These are phyloP conservation scores for Listronotus bonariensis DNA, from an alignment of 1,140 invertebrate species.

Conservation along the genomic window DNA sequence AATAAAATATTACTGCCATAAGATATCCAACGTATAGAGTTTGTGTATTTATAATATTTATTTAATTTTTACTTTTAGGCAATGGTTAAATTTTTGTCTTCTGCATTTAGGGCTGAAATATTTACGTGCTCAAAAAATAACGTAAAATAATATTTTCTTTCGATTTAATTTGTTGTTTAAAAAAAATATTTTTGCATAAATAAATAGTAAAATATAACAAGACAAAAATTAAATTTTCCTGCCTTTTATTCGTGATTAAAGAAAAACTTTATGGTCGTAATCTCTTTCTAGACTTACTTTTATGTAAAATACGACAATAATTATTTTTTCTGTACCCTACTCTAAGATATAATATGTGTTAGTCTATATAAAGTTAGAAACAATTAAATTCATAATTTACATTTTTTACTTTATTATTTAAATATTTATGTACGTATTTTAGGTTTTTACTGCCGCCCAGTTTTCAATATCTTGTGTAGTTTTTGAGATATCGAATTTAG, in stretches of 20 bases:
- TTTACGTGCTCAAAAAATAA: too few species aligned
- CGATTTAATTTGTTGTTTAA: too few species aligned
- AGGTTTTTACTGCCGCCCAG: constrained; percentile 11
- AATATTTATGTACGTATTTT: constrained; percentile 3
- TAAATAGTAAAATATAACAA: too few species aligned
- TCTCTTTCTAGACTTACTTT: constrained; percentile 3
- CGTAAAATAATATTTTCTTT: too few species aligned
- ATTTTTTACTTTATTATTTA: constrained; percentile 12
- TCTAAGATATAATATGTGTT: constrained; percentile 21
- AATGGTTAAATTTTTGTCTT: too few species aligned
- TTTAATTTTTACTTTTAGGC: too few species aligned
- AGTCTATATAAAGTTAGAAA: constrained; percentile 5
- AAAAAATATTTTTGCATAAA: too few species aligned
- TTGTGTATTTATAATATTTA: too few species aligned
- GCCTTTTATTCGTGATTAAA: neutral
- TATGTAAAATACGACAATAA: constrained; percentile 45
- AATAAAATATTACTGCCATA: constrained; percentile 1
- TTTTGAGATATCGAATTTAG: neutral
- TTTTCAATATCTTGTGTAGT: constrained; percentile 6
- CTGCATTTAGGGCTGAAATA: too few species aligned
- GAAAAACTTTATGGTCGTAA: neutral
- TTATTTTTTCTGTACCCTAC: constrained; percentile 35
- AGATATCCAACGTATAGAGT: neutral
- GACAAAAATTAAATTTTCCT: too few species aligned
- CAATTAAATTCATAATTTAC: neutral